Evolutionary conservation across 2,113 vertebrate species (phyloP), one percentile per base, ranked within the genome.

Genomic region (Leiothrix lutea): DNA sequence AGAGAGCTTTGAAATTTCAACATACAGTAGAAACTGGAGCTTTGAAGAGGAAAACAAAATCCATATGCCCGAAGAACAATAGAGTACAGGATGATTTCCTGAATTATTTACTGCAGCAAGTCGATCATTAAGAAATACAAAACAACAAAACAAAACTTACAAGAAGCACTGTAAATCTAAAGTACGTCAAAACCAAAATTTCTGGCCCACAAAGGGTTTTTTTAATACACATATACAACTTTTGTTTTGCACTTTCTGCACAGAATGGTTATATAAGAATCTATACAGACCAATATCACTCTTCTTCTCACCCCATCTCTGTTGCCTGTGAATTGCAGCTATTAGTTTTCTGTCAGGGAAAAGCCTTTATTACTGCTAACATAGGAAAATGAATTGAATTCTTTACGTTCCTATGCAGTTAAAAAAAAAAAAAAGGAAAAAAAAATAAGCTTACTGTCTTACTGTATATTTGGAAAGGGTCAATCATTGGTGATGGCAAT

Each of bases 71-170:
- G 1, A 77, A 97, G 86, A 97, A 96, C 79, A 97, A 97, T 95
- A 80, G 85, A 94, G 80, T 93, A 84, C 94, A 92, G 94, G 88
- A 91, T 96, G 85, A 96, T 96, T 95, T 95, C 75, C 72, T 97
- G 95, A 97, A 97, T 97, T 97, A 96, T 97, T 97, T 96, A 97
- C 96, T 94, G 92, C 86, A 92, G 83, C 89, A 96, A 97, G 93
- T 75, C 11, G 67, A 94, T 96, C 95, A 93, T 97, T 94, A 93
- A 93, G 90, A 96, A 97, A 91, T 69, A 77, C 36, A 86, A 53
- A 47, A 87, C 48, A 79, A 75, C 57, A 67, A 94, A 94, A 94
- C 72, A 84, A 83, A 94, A 73, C 78, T 94, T 85, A 80, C 44
- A 93, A 82, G 81, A 19, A 77, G 56, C n/a, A 31, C 44, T 80